phyloP scores from a whole-genome alignment of 2,888 invertebrate species.

The Phalera bucephala region DNA sequence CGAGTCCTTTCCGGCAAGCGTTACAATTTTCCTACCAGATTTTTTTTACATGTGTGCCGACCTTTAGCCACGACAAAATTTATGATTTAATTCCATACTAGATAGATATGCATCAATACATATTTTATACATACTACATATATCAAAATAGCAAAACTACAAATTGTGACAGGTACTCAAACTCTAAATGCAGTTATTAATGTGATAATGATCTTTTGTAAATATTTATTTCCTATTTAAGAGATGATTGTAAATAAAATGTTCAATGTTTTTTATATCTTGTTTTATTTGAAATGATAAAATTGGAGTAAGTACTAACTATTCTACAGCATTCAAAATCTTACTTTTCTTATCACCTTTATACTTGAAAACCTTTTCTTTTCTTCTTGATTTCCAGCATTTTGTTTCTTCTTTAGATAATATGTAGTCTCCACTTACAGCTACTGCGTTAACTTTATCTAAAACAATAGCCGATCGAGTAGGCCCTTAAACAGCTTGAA shows the following conservation, averaged over 20 bases:
- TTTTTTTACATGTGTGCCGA: too few species aligned
- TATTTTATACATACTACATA: too few species aligned
- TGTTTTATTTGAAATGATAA: slow-evolving; percentile 8
- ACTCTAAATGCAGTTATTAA: slow-evolving; percentile 31
- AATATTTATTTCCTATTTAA: slow-evolving; percentile 58
- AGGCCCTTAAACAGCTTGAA: too few species aligned
- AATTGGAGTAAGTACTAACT: not conserved
- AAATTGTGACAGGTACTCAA: slow-evolving; percentile 11
- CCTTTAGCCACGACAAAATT: too few species aligned
- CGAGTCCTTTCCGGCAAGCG: too few species aligned
- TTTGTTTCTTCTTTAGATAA: slow-evolving; percentile 74
- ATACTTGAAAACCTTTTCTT: slow-evolving; percentile 77
- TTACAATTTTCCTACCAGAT: too few species aligned
- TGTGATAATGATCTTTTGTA: slow-evolving; percentile 59
- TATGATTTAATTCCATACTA: too few species aligned
- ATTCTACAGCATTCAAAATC: slow-evolving; percentile 30
- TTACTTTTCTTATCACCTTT: slow-evolving; percentile 60
- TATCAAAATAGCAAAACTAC: too few species aligned
- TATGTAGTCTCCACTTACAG: slow-evolving; percentile 70
- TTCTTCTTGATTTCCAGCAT: slow-evolving; percentile 79
- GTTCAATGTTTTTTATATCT: slow-evolving; percentile 40
- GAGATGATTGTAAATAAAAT: slow-evolving; percentile 57
- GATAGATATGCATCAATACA: too few species aligned
- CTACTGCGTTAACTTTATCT: slow-evolving; percentile 65
- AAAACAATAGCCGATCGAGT: not conserved